phyloP scores from a whole-genome alignment of 2,888 invertebrate genomes.

The Apantesis nais region DNA sequence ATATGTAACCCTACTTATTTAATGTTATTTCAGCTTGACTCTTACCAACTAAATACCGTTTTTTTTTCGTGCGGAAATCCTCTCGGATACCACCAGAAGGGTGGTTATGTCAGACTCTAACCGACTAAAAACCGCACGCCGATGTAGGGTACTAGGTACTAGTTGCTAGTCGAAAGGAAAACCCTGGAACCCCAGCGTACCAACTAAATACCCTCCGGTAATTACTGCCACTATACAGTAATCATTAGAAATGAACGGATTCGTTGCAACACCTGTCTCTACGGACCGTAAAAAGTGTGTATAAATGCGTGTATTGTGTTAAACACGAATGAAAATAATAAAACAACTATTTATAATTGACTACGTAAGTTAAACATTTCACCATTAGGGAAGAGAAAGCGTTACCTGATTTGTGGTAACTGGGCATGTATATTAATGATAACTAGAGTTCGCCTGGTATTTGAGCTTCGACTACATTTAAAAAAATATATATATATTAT shows the following conservation, averaged over 20 bases:
- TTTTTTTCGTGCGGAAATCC: too few species aligned
- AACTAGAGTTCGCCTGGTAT: neutral
- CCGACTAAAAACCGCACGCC: too few species aligned
- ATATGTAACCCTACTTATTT: neutral
- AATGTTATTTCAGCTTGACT: neutral
- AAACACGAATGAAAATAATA: conserved; percentile 20
- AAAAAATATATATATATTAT: too few species aligned
- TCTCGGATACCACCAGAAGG: too few species aligned
- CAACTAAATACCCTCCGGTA: neutral
- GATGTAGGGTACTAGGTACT: too few species aligned
- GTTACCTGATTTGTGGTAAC: neutral
- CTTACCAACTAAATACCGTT: neutral
- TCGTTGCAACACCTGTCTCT: conserved; percentile 27
- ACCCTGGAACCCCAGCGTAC: too few species aligned
- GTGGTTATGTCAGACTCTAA: too few species aligned
- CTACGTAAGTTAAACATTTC: neutral
- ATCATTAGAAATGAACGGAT: conserved; percentile 31
- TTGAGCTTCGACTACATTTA: neutral
- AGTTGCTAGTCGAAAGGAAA: too few species aligned
- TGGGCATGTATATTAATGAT: neutral
- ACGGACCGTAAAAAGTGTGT: conserved; percentile 29
- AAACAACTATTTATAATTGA: neutral
- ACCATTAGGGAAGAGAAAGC: neutral
- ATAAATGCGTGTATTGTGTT: conserved; percentile 22
- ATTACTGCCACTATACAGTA: conserved; percentile 28